Percentiles rank a stretch among this genome's conserved stretches.
Evolutionary conservation across 2,797 vertebrate species (phyloP).

Genomic region (Melanotaenia nigrans): DNA sequence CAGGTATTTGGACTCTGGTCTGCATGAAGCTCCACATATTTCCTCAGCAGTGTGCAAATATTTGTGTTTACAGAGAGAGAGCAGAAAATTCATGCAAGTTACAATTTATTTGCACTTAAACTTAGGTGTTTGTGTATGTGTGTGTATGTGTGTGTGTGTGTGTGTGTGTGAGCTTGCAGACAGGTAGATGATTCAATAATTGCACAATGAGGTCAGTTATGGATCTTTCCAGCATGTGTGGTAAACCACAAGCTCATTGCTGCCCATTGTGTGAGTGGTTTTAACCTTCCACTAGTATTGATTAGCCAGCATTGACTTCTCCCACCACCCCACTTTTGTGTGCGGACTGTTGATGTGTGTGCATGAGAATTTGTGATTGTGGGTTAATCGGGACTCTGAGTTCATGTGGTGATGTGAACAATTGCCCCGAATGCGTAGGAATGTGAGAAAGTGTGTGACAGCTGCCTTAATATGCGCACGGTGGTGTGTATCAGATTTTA

Average conservation of each 20-base stretch:
- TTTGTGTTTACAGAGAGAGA: not conserved
- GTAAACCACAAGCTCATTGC: slow-evolving; percentile 77
- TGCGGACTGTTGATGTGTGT: slow-evolving; percentile 17
- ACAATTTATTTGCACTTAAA: not conserved
- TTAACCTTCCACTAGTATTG: slow-evolving; percentile 84
- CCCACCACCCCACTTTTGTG: slow-evolving; percentile 43
- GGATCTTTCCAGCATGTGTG: slow-evolving; percentile 67
- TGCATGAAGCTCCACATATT: too few relatives aligned
- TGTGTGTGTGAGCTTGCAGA: slow-evolving; percentile 26
- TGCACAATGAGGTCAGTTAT: slow-evolving; percentile 76
- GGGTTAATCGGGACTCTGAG: not conserved
- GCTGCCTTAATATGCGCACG: slow-evolving; percentile 24
- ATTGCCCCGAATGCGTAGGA: slow-evolving; percentile 50
- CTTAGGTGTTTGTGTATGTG: too few relatives aligned
- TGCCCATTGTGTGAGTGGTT: slow-evolving; percentile 78
- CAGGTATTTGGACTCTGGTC: slow-evolving; percentile 7
- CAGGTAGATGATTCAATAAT: slow-evolving; percentile 75
- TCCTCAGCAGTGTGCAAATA: too few relatives aligned
- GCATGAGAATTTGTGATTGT: slow-evolving; percentile 8
- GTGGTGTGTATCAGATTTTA: slow-evolving; percentile 71
- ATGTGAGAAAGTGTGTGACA: slow-evolving; percentile 46
- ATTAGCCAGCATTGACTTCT: slow-evolving; percentile 78
- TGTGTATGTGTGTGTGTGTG: too few relatives aligned
- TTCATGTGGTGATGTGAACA: slow-evolving; percentile 20
- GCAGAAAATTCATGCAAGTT: not conserved